Conservation (phyloP, 1,140 invertebrate genomes). For the Leucophenga varia region DNA sequence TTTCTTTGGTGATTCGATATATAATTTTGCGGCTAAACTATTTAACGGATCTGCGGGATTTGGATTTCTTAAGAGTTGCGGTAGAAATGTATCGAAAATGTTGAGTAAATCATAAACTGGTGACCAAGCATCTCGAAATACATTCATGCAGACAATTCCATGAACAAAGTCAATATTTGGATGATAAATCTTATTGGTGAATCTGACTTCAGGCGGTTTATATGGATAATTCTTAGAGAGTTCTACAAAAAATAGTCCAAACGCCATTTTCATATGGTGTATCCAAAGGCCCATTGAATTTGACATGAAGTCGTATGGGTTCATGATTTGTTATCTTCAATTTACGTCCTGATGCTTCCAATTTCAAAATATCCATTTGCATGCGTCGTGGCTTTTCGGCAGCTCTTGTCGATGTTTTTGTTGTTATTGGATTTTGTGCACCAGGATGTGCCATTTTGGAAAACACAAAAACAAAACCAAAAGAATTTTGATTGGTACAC, state of each 20-base stretch:
- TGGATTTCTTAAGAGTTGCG: slow-evolving; percentile 96
- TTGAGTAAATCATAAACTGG: slow-evolving; percentile 95
- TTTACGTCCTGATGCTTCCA: too few species aligned
- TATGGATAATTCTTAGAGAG: slow-evolving; percentile 99
- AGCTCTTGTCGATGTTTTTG: too few species aligned
- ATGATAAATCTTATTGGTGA: slow-evolving; percentile 99
- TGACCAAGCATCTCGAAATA: slow-evolving; percentile 95
- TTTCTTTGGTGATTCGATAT: slow-evolving; percentile 98
- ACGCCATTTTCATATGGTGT: slow-evolving; percentile 99
- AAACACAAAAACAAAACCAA: too few species aligned
- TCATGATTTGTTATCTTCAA: too few species aligned
- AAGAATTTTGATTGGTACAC: too few species aligned
- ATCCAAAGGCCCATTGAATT: slow-evolving; percentile 96
- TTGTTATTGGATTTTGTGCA: too few species aligned
- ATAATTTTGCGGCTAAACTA: slow-evolving; percentile 97
- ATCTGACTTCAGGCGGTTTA: slow-evolving; percentile 99
- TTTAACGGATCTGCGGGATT: slow-evolving; percentile 98
- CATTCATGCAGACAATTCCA: slow-evolving; percentile 98
- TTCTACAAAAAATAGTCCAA: slow-evolving; percentile 98
- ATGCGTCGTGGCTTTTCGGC: too few species aligned
- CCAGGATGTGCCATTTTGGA: too few species aligned
- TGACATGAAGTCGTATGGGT: too few species aligned
- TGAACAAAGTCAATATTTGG: slow-evolving; percentile 99
- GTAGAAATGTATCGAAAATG: slow-evolving; percentile 99
- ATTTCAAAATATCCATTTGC: too few species aligned